Percentiles rank a stretch among this genome's conserved stretches.
Evolutionary conservation across 1,140 invertebrate species (phyloP).

Genomic region (Octopus sinensis): DNA sequence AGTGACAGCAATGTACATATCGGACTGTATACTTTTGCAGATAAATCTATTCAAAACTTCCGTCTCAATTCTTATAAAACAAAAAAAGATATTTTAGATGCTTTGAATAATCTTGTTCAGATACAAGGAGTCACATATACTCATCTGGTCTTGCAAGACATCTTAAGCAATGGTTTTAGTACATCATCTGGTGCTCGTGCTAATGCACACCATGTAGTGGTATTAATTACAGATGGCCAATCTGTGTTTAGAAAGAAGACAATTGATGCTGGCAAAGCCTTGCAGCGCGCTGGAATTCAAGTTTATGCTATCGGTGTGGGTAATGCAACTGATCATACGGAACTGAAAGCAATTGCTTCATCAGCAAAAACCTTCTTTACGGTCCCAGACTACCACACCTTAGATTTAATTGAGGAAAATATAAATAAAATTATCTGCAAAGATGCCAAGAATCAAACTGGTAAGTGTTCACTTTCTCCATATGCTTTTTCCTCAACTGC

Average conservation of each 20-base stretch:
- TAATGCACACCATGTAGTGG: neutral
- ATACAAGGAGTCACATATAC: neutral
- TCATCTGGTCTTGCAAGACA: neutral
- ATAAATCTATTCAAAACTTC: neutral
- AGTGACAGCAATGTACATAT: neutral
- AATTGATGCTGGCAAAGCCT: neutral
- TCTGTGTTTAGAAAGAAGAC: neutral
- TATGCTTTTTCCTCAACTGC: no score
- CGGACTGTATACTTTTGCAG: neutral
- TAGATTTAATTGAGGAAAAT: neutral
- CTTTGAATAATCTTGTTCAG: neutral
- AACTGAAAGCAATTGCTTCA: neutral
- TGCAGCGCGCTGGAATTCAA: neutral
- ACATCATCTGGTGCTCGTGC: neutral
- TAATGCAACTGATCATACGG: neutral
- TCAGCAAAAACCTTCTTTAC: neutral
- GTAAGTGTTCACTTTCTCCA: no score
- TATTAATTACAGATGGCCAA: neutral
- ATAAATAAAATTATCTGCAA: neutral
- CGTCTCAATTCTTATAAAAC: neutral
- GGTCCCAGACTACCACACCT: neutral
- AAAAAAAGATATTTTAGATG: neutral
- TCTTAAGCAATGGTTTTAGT: neutral
- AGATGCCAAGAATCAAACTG: neutral
- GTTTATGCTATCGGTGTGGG: neutral